Evolutionary conservation across 2,888 invertebrate genomes (phyloP).

Genomic region (Morinoia aosen): DNA sequence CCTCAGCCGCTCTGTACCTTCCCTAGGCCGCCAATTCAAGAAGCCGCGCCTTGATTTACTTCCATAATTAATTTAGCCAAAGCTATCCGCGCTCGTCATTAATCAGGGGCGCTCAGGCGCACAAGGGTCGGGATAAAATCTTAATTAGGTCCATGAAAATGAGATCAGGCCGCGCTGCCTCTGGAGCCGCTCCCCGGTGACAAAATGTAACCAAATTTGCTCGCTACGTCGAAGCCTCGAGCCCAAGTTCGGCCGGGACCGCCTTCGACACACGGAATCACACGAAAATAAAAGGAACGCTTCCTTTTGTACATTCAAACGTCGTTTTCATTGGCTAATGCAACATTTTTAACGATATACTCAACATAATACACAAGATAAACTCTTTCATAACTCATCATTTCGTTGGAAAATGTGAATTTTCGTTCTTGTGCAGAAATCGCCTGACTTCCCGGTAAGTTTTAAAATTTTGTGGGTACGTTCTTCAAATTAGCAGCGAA

Average conservation of each 20-base stretch:
- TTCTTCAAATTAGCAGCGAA: too few relatives aligned
- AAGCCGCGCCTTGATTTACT: neutral
- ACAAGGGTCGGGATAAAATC: slow-evolving; percentile 23
- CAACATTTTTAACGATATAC: too few relatives aligned
- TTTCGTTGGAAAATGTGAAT: too few relatives aligned
- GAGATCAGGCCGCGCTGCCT: slow-evolving; percentile 22
- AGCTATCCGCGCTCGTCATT: slow-evolving; percentile 13
- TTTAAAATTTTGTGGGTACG: too few relatives aligned
- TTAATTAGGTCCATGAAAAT: slow-evolving; percentile 49
- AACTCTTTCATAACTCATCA: too few relatives aligned
- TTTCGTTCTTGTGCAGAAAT: too few relatives aligned
- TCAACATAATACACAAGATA: too few relatives aligned
- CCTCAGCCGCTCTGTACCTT: neutral
- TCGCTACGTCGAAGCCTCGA: neutral
- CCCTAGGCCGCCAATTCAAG: neutral
- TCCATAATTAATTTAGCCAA: slow-evolving; percentile 24
- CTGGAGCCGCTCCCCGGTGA: neutral
- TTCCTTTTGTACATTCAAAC: too few relatives aligned
- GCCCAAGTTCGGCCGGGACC: neutral
- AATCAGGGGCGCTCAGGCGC: slow-evolving; percentile 45
- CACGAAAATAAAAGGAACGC: neutral
- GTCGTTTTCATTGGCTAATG: too few relatives aligned
- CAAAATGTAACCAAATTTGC: neutral
- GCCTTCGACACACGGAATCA: neutral
- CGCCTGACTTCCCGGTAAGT: too few relatives aligned